Percentiles rank a stretch among this genome's conserved stretches.
phyloP scores from a whole-genome alignment of 2,797 vertebrate species.

The Sebastes minor region DNA sequence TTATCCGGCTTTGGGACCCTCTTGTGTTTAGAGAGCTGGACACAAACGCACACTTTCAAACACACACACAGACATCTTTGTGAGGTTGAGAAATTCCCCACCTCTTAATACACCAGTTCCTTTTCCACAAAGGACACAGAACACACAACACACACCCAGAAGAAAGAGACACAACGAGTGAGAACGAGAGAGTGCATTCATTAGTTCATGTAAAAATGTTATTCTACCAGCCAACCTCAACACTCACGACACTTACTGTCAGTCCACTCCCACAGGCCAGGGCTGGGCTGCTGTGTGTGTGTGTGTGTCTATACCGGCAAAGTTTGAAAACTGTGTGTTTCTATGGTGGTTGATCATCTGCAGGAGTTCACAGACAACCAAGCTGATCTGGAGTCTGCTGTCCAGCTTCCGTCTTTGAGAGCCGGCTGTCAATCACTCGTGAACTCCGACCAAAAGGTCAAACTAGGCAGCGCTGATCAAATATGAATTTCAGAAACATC shows the following conservation, averaged over 20 bases:
- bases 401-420: too few species aligned
- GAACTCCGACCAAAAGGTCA: too few species aligned
- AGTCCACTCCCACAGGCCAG: not conserved
- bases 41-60: not conserved
- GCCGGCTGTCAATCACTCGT: too few species aligned
- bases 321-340: too few species aligned
- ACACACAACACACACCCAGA: conserved; percentile 7
- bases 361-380: too few species aligned
- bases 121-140: conserved; percentile 11
- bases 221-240: not conserved
- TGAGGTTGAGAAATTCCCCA: conserved; percentile 26
- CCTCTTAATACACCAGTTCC: not conserved
- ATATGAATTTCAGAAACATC: too few species aligned
- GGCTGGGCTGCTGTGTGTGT: not conserved
- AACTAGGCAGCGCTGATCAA: too few species aligned
- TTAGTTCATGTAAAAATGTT: conserved; percentile 3
- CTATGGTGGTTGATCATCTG: too few species aligned
- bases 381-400: too few species aligned
- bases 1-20: not conserved
- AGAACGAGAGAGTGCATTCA: not conserved
- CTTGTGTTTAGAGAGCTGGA: conserved; percentile 10
- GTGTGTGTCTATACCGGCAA: not conserved
- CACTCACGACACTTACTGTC: not conserved
- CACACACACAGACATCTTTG: conserved; percentile 6
- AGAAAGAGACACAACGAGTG: not conserved